A percentile compares a stretch with the other conserved stretches of the same genome.
Conservation (phyloP, 2,888 invertebrate genomes). For the Drosophila testacea region DNA sequence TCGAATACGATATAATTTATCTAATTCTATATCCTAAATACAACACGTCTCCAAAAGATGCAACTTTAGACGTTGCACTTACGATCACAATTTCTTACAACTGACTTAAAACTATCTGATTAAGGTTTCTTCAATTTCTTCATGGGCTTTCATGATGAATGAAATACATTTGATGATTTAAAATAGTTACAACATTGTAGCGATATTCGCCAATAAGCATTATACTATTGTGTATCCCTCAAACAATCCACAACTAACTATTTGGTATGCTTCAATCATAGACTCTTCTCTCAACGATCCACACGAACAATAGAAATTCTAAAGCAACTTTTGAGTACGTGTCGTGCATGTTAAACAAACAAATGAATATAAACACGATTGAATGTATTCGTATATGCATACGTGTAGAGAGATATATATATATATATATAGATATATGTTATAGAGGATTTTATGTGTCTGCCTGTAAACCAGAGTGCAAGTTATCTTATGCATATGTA, state of each 20-base stretch:
- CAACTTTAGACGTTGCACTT: no score
- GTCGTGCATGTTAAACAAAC: conserved; percentile 27
- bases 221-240: not conserved
- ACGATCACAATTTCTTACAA: no score
- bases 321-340: conserved; percentile 30
- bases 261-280: conserved; percentile 48
- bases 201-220: conserved; percentile 22
- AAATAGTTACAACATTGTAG: conserved; percentile 21
- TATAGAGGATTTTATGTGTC: conserved; percentile 7
- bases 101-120: not conserved
- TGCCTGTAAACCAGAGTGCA: conserved; percentile 16
- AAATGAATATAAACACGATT: conserved; percentile 27
- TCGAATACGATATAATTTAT: no score
- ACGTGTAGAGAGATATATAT: not conserved
- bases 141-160: no score
- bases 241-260: conserved; percentile 20
- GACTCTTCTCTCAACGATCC: conserved; percentile 7
- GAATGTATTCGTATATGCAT: conserved; percentile 4
- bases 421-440: conserved; percentile 1
- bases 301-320: conserved; percentile 38
- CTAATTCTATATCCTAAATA: no score
- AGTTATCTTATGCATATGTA: conserved; percentile 20
- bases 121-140: not conserved
- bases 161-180: not conserved
- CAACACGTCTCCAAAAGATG: no score